Percentiles rank a stretch among this genome's conserved stretches.
These are phyloP conservation scores for Ploceus nigricollis DNA, from an alignment of 2,113 vertebrate genomes.

Conservation along the genomic window DNA sequence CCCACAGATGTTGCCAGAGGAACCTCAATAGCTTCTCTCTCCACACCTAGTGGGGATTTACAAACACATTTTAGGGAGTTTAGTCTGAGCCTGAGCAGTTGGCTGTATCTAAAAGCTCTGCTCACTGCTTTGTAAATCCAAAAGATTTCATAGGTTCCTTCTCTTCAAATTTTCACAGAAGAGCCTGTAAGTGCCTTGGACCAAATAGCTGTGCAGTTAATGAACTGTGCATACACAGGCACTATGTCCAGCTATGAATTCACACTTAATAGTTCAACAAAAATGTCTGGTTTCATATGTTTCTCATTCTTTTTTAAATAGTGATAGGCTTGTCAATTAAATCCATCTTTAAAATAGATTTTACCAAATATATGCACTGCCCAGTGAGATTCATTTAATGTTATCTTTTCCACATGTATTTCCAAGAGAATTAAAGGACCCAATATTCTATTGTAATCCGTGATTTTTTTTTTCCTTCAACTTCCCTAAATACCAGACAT, in stretches of 20 bases:
- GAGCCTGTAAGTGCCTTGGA: constrained; percentile 10
- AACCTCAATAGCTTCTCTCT: neutral
- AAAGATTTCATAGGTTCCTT: neutral
- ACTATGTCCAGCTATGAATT: constrained; percentile 14
- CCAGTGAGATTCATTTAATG: neutral
- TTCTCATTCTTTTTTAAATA: neutral
- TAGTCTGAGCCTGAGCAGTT: neutral
- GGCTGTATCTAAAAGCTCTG: neutral
- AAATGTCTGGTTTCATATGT: neutral
- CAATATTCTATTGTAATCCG: neutral
- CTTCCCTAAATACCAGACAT: neutral
- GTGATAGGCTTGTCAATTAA: constrained; percentile 36
- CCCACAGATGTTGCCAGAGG: neutral
- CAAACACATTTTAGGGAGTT: neutral
- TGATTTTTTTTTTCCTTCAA: neutral
- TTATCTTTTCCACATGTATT: constrained; percentile 15
- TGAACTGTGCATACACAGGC: constrained; percentile 25
- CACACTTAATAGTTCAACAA: constrained; percentile 29
- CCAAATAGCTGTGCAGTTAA: constrained; percentile 44
- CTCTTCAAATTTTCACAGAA: neutral
- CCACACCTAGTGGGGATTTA: neutral
- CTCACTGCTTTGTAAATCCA: neutral
- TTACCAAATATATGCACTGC: neutral
- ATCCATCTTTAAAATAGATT: constrained; percentile 30
- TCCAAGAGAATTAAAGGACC: neutral